phyloP scores from a whole-genome alignment of 2,113 vertebrate genomes.

The Otus sunia region DNA sequence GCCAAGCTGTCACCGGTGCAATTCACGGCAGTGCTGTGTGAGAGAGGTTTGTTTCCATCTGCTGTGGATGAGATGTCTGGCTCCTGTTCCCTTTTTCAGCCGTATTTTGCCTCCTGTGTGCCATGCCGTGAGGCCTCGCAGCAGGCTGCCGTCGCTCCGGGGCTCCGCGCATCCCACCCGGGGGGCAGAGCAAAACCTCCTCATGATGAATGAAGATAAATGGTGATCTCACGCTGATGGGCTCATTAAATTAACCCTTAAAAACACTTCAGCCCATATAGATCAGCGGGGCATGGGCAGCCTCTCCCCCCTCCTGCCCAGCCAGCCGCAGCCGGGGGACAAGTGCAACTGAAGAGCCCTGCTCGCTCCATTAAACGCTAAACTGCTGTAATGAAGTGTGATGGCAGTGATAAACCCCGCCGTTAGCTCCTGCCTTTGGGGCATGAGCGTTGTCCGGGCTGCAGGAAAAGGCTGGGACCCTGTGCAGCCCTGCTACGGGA shows the following conservation, averaged over 20 bases:
- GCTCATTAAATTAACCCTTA: background rate
- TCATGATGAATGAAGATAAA: background rate
- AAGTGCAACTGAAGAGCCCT: background rate
- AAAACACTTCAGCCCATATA: background rate
- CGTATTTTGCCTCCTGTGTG: background rate
- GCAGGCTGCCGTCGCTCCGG: rapidly evolving
- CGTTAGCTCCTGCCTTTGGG: background rate
- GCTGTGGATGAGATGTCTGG: rapidly evolving
- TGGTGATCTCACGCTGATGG: rapidly evolving
- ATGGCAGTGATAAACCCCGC: constrained; percentile 9
- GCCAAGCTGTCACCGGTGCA: rapidly evolving
- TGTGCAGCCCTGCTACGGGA: rapidly evolving
- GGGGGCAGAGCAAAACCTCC: background rate
- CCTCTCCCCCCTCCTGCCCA: rapidly evolving
- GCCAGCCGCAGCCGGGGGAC: background rate
- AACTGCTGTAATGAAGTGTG: background rate
- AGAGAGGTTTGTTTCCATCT: background rate
- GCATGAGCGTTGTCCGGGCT: rapidly evolving
- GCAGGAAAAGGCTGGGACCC: background rate
- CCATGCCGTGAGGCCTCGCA: too few relatives aligned
- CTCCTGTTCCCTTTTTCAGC: background rate
- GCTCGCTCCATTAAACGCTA: background rate
- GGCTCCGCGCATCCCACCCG: rapidly evolving
- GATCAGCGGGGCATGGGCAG: background rate
- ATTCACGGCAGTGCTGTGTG: background rate